A percentile compares a stretch with the other conserved stretches of the same genome.
These are phyloP conservation scores for Catostylus mosaicus DNA, from an alignment of 30 jellyfish, hydroid and myxozoan species.

Conservation along the genomic window DNA sequence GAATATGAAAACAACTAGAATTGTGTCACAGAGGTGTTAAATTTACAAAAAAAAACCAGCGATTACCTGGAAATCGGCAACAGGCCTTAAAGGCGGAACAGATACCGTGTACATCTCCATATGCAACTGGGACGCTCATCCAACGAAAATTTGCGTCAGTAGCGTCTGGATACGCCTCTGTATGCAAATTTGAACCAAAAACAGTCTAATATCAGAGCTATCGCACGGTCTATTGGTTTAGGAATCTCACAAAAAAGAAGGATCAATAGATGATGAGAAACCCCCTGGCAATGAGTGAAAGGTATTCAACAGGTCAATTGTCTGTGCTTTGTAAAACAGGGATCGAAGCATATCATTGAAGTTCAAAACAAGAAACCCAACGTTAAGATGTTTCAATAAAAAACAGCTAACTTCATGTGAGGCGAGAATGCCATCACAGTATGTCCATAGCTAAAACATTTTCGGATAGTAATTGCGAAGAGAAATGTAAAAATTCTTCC, in stretches of 20 bases:
- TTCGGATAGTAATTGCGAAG: too few relatives aligned
- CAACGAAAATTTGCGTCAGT: not conserved
- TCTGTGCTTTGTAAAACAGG: not conserved
- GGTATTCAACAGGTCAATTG: not conserved
- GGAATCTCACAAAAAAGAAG: not conserved
- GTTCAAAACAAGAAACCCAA: too few relatives aligned
- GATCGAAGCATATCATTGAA: too few relatives aligned
- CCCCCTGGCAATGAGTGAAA: not conserved
- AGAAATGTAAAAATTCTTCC: too few relatives aligned
- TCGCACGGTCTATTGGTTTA: not conserved
- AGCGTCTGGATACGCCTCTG: slow-evolving; percentile 22
- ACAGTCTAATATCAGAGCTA: not conserved
- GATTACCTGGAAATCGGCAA: slow-evolving; percentile 84
- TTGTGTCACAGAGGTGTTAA: too few relatives aligned
- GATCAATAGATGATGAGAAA: not conserved
- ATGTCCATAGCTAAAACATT: too few relatives aligned
- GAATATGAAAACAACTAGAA: too few relatives aligned
- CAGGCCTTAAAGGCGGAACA: slow-evolving; percentile 97
- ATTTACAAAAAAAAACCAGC: not conserved
- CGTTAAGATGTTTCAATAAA: too few relatives aligned
- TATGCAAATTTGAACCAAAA: not conserved
- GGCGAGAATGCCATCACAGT: too few relatives aligned
- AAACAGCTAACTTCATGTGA: too few relatives aligned
- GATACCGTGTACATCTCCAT: slow-evolving; percentile 83
- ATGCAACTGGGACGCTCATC: slow-evolving; percentile 1